Conservation (phyloP, 2,797 vertebrate genomes). For the Anguilla pacifica region DNA sequence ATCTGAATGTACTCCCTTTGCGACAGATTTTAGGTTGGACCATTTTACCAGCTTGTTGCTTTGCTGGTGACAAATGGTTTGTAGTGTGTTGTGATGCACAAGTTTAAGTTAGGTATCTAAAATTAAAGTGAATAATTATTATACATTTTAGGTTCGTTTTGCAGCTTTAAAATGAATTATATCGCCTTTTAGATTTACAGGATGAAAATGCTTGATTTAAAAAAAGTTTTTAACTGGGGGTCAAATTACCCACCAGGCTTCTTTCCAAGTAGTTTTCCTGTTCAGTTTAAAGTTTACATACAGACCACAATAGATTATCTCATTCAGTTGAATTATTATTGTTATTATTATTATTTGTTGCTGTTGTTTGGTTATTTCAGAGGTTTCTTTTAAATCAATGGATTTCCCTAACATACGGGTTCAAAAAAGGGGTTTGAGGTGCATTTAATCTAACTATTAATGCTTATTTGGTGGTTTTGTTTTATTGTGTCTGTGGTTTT, state of each 20-base stretch:
- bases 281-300: neutral
- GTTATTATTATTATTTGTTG: neutral
- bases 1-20: neutral
- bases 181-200: neutral
- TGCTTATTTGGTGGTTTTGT: neutral
- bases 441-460: neutral
- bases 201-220: neutral
- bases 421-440: neutral
- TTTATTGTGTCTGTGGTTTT: conserved; percentile 15
- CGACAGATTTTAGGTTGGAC: neutral
- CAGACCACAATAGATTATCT: neutral
- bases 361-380: neutral
- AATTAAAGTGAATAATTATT: no score
- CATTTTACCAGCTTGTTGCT: no score
- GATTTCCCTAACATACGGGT: neutral
- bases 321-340: neutral
- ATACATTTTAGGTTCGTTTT: no score
- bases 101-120: no score
- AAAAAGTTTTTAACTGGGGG: neutral
- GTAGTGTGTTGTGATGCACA: neutral
- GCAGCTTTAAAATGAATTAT: neutral
- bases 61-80: neutral
- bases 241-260: conserved; percentile 16
- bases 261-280: neutral
- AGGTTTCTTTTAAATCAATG: neutral